phyloP scores from a whole-genome alignment of 2,113 vertebrate species.

The Rhinolophus sinicus region DNA sequence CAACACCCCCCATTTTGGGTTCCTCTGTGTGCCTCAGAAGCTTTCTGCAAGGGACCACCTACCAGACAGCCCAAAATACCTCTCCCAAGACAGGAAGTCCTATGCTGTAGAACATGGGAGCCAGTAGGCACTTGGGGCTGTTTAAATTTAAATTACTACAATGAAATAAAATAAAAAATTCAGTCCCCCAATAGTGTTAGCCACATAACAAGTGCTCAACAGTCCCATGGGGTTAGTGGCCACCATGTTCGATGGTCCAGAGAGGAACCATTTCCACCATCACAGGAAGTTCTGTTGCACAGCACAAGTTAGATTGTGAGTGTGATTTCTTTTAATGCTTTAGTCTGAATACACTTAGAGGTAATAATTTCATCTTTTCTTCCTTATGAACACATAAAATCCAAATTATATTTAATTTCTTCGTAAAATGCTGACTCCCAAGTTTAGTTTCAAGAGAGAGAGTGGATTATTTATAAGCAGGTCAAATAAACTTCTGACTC shows the following conservation, averaged over 20 bases:
- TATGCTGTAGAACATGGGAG: not conserved
- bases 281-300: not conserved
- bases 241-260: not conserved
- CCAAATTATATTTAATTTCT: not conserved
- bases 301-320: fast-evolving
- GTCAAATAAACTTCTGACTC: not conserved
- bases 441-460: not conserved
- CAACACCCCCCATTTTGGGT: not conserved
- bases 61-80: not conserved
- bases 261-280: too few relatives aligned
- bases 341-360: not conserved
- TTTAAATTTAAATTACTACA: not conserved
- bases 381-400: not conserved
- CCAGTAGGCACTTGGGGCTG: too few relatives aligned
- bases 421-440: not conserved
- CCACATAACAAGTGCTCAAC: not conserved
- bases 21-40: not conserved
- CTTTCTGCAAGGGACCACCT: not conserved
- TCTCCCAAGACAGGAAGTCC: not conserved
- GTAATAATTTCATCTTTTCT: not conserved
- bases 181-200: not conserved
- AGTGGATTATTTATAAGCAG: not conserved
- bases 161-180: not conserved
- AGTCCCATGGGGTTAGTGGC: not conserved
- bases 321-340: not conserved